Conservation (phyloP, 2,888 invertebrate genomes). For the Sphaerophoria rueppellii region DNA sequence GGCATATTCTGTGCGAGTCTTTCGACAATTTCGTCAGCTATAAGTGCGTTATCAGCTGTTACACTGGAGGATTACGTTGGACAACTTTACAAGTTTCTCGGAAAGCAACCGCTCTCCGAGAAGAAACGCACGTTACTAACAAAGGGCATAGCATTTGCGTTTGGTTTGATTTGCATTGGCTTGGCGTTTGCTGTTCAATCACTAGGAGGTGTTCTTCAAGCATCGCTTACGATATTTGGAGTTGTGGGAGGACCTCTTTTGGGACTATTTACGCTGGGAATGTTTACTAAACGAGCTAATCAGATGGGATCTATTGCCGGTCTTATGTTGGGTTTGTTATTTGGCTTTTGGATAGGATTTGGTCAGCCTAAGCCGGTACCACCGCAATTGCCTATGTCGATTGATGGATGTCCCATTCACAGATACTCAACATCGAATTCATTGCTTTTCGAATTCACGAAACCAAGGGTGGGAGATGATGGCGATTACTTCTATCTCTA, state of each 20-base stretch:
- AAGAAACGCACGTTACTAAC: constrained; percentile 83
- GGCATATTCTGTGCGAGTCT: constrained; percentile 95
- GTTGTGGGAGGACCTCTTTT: constrained; percentile 94
- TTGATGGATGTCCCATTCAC: constrained; percentile 83
- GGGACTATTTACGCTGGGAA: constrained; percentile 92
- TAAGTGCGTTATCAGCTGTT: constrained; percentile 95
- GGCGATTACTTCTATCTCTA: constrained; percentile 78
- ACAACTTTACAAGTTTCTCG: constrained; percentile 81
- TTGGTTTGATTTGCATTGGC: constrained; percentile 89
- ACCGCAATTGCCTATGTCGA: constrained; percentile 84
- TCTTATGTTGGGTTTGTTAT: constrained; percentile 85
- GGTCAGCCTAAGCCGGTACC: constrained; percentile 88
- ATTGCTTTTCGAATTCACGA: constrained; percentile 8
- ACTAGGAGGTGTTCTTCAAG: constrained; percentile 93
- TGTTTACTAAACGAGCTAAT: constrained; percentile 89
- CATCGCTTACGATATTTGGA: constrained; percentile 92
- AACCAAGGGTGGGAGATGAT: constrained; percentile 32
- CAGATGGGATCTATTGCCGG: constrained; percentile 88
- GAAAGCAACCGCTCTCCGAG: constrained; percentile 80
- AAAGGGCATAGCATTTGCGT: constrained; percentile 87
- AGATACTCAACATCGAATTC: constrained; percentile 66
- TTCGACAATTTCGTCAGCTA: constrained; percentile 94
- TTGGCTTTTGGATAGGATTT: constrained; percentile 93
- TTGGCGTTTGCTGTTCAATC: constrained; percentile 92
- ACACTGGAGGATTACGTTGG: constrained; percentile 93